Evolutionary conservation across 2,797 vertebrate species (phyloP).

Genomic region (Halcyon smyrnensis): DNA sequence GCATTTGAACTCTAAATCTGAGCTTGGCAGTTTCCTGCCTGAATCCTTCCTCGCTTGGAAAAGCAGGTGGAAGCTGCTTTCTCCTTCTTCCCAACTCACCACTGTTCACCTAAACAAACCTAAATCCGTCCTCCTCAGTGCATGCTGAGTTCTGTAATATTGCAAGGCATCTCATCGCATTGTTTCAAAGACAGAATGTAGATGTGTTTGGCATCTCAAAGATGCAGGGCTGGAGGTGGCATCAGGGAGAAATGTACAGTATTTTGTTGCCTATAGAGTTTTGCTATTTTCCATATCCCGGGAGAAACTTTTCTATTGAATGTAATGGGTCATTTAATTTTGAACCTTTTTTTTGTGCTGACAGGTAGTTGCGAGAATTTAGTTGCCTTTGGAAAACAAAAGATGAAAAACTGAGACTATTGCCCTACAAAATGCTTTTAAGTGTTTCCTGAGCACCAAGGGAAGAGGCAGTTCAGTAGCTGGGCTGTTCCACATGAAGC

Average conservation of each 20-base stretch:
- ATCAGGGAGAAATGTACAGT: not conserved
- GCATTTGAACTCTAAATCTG: conserved; percentile 89
- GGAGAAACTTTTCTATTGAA: conserved; percentile 18
- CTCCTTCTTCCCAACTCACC: not conserved
- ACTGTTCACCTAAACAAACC: not conserved
- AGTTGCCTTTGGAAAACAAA: not conserved
- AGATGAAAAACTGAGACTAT: not conserved
- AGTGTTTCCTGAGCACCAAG: not conserved
- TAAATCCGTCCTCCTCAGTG: not conserved
- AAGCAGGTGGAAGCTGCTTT: not conserved
- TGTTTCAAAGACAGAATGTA: conserved; percentile 5
- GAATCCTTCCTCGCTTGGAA: not conserved
- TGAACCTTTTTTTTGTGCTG: not conserved
- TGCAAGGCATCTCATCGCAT: not conserved
- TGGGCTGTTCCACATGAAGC: not conserved
- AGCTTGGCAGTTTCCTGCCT: conserved; percentile 11
- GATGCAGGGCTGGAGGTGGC: not conserved
- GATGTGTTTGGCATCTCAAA: not conserved
- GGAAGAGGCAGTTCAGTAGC: not conserved
- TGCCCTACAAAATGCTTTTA: not conserved
- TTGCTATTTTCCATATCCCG: conserved; percentile 39
- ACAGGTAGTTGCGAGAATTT: not conserved
- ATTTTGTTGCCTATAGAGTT: conserved; percentile 31
- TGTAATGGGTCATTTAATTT: not conserved
- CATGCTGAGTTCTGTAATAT: conserved; percentile 12